Base-by-base conservation (phyloP, 2,888 invertebrate genomes). In the Taenaris catops region DNA sequence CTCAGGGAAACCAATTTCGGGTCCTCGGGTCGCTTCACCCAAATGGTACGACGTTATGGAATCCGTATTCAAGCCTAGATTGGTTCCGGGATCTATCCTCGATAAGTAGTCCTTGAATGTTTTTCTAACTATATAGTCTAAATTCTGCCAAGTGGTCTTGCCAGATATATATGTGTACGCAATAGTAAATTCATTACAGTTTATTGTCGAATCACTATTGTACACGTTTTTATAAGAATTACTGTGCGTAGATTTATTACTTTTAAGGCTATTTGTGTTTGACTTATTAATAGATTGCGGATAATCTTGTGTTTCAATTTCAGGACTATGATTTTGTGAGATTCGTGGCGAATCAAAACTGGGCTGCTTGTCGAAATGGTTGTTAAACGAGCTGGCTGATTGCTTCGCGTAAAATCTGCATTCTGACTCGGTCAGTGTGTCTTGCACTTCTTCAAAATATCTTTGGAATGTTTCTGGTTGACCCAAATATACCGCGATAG, bases 31-130 rank as follows among this genome's bases (percentile, higher is more conserved):
- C 8, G 94, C 93, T 71, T 98, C 97, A 0, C 97, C 98, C 56
- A 99, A 88, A 63, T 96, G 96, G 74, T 99, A 99, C 51, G 96
- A 95, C 41, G 95, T 93, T 40, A 99, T 94, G 11, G 97, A 96
- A 62, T 98, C 98, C 5, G 92, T 92, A 50, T 91, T 91, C 39
- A 93, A 66, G 1, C 96, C 97, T 38, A 98, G 87, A 70, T 95
- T 95, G 25, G 96, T 95, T 7, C 95, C 95, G 0, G 97, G 96
- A 83, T 99, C 99, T 54, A 99, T 93, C 57, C 96, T 91, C 24
- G 95, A 92, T 34, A 97, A 90, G 75, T 98, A 98, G 60, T 98
- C 98, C 73, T 97, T 97, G 72, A 98, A 97, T 32, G 96, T 94
- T 72, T 96, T 93, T 56, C 95, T 90, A 45, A 98, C 94, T 53